Evolutionary conservation across 2,797 vertebrate species (phyloP).

Genomic region (Spheniscus humboldti): DNA sequence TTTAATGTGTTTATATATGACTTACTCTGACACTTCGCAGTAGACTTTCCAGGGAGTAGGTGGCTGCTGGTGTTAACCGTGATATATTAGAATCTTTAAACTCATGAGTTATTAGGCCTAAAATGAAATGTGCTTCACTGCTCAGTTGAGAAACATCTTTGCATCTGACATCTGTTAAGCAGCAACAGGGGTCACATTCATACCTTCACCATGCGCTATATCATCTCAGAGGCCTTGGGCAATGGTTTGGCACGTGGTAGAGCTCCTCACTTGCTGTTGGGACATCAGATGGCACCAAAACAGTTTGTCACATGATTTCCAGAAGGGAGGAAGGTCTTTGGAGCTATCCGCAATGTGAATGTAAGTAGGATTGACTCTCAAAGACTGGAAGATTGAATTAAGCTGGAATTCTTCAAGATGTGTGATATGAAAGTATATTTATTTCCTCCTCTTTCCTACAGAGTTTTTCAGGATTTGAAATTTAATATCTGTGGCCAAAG

Average conservation of each 20-base stretch:
- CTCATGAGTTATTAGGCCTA: background rate
- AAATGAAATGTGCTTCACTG: background rate
- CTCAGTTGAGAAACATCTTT: background rate
- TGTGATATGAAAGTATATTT: accelerated
- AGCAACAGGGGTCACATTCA: background rate
- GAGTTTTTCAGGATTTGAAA: background rate
- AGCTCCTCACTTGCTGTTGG: background rate
- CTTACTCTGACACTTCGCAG: background rate
- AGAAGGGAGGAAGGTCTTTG: background rate
- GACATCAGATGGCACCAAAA: background rate
- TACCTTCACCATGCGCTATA: background rate
- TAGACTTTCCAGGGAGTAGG: background rate
- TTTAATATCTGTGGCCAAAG: background rate
- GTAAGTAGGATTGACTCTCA: background rate
- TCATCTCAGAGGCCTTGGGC: background rate
- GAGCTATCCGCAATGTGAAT: background rate
- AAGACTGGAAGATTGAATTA: background rate
- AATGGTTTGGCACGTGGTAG: background rate
- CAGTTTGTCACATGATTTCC: background rate
- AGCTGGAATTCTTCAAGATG: background rate
- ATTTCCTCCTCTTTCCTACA: background rate
- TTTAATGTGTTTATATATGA: background rate
- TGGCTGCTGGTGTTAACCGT: background rate
- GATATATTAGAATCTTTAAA: background rate
- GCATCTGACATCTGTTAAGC: background rate